Conservation (phyloP, 2,797 vertebrate species). For the Xenops minutus region DNA sequence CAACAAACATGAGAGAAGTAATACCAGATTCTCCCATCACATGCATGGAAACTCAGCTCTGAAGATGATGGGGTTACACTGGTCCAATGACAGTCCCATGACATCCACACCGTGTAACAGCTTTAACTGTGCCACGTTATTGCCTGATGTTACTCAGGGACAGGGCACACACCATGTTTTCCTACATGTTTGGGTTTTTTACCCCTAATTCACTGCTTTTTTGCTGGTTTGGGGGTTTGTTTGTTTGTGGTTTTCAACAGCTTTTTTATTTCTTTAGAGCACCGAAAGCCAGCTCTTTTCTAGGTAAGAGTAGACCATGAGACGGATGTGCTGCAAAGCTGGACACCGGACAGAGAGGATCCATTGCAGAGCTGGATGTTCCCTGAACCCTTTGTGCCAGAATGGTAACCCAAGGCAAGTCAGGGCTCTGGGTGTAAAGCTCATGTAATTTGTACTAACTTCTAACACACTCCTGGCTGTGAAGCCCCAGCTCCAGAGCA, state of each 20-base stretch:
- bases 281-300: background rate
- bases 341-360: constrained; percentile 3
- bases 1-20: background rate
- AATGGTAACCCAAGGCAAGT: constrained; percentile 61
- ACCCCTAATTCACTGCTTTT: background rate
- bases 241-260: background rate
- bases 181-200: background rate
- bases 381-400: constrained; percentile 41
- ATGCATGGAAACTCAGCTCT: background rate
- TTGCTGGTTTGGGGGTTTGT: background rate
- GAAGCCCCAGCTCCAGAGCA: background rate
- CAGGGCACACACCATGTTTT: background rate
- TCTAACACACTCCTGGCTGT: background rate
- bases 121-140: background rate
- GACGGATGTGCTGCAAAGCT: background rate
- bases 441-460: constrained; percentile 38
- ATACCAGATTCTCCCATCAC: background rate
- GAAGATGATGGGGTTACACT: background rate
- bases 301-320: background rate
- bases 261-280: background rate
- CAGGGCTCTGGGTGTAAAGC: constrained; percentile 48
- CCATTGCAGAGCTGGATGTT: constrained; percentile 51
- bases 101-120: background rate
- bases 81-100: background rate
- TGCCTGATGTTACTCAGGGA: background rate